Percentiles rank a stretch among this genome's conserved stretches.
Evolutionary conservation across 2,797 vertebrate genomes (phyloP).

Genomic region (Chlorospingus semifuscus): DNA sequence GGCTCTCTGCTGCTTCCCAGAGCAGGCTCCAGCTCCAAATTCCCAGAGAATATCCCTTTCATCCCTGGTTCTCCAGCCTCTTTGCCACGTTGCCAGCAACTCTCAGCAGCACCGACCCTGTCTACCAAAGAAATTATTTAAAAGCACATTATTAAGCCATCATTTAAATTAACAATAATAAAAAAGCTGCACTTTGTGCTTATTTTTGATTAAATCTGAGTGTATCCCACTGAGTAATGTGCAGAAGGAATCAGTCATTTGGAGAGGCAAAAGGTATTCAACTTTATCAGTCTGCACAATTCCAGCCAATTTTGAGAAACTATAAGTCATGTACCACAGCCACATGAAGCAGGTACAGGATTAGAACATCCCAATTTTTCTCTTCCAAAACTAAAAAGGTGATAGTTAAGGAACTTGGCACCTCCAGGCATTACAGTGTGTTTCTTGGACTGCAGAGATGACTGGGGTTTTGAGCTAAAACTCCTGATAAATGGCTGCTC

Average conservation of each 20-base stretch:
- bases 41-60: not conserved
- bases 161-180: not conserved
- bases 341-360: not conserved
- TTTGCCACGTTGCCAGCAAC: not conserved
- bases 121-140: not conserved
- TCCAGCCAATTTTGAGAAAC: not conserved
- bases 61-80: not conserved
- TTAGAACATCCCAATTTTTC: not conserved
- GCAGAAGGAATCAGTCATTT: not conserved
- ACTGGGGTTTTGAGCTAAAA: slow-evolving; percentile 4
- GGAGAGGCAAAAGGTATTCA: not conserved
- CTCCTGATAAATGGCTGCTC: not conserved
- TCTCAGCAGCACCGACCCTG: fast-evolving
- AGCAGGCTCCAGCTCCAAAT: not conserved
- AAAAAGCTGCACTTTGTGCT: not conserved
- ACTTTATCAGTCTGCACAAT: not conserved
- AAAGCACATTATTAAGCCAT: not conserved
- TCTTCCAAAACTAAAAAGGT: not conserved
- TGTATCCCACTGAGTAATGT: fast-evolving
- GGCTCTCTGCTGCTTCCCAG: not conserved
- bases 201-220: not conserved
- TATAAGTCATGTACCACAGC: not conserved
- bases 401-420: not conserved
- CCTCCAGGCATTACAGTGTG: not conserved
- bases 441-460: not conserved